Base-by-base conservation (phyloP, 2,113 vertebrate genomes). In the crab-eating macaque (Macaca fascicularis) region DNA sequence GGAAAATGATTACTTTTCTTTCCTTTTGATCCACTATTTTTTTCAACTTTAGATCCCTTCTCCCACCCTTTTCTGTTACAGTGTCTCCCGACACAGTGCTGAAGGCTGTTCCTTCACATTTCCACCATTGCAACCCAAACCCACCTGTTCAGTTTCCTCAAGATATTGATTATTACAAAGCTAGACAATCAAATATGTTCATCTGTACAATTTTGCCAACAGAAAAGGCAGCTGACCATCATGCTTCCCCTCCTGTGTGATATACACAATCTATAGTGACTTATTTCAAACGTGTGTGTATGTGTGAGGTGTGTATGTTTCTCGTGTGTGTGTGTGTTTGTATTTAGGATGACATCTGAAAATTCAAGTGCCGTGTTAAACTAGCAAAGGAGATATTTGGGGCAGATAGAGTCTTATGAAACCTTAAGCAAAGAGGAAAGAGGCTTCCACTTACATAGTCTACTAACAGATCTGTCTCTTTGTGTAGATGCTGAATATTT, bases 401-500 rank as follows among this genome's bases (percentile, higher is more conserved):
- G 30, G 2, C 4, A 78, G 38, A 38, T 13, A n/a, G 52, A 11
- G 8, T 10, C 12, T 8, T 78, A 14, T 0, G 1, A 59, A 69
- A 2, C n/a, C 13, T 52, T 22, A n/a, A 59, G 27, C 23, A 30
- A 8, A 94, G 52, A 23, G 11, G 6, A 52, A 22, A 95, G 30
- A 30, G 3, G 0, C 13, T 75, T 82, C 3, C 8, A 8, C 16
- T 38, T 30, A 1, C 0, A 35, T n/a, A 17, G 8, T 52, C 23
- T 84, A 6, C 10, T 17, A 30, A 38, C 2, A 32, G 30, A 75
- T 7, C 10, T 22, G 23, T 61, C 6, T 25, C 17, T 57, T 35
- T 87, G 43, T 55, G 0, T 35, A 45, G 32, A 70, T 32, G 5
- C 17, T 52, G 4, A 2, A 4, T 57, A 57, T 89, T 61, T 79